phyloP scores from a whole-genome alignment of 2,888 invertebrate species.

The Prosapia bicincta region DNA sequence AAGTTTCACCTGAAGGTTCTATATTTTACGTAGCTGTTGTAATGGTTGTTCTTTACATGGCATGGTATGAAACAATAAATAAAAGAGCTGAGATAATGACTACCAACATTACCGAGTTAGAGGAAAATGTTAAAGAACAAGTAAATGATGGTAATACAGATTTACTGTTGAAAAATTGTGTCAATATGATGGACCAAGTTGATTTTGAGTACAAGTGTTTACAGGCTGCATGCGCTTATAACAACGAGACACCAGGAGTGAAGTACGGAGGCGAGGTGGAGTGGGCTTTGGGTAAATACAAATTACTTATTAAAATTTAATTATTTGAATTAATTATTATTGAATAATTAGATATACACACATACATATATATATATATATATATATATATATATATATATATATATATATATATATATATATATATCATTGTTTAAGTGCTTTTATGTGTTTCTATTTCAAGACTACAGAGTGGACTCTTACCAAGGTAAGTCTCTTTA shows the following conservation, averaged over 20 bases:
- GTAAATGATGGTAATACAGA: background rate
- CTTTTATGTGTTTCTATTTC: too few relatives aligned
- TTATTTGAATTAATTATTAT: too few relatives aligned
- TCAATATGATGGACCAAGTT: background rate
- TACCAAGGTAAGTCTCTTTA: too few relatives aligned
- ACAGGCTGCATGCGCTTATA: background rate
- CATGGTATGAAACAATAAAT: background rate
- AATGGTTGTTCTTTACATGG: background rate
- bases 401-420: too few relatives aligned
- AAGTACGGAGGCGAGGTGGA: background rate
- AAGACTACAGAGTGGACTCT: too few relatives aligned
- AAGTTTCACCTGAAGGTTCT: background rate
- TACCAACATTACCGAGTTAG: background rate
- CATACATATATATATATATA: too few relatives aligned
- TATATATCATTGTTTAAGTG: too few relatives aligned
- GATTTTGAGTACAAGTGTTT: background rate
- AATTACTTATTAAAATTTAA: too few relatives aligned
- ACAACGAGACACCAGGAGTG: background rate
- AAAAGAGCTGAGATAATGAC: background rate
- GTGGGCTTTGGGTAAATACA: background rate
- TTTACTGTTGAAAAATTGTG: background rate
- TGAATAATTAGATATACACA: too few relatives aligned
- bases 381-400: too few relatives aligned
- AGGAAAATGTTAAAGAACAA: background rate
- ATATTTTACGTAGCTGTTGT: background rate